These are phyloP conservation scores for Remorina albescens DNA, from an alignment of 2,797 vertebrate species.

Conservation along the genomic window DNA sequence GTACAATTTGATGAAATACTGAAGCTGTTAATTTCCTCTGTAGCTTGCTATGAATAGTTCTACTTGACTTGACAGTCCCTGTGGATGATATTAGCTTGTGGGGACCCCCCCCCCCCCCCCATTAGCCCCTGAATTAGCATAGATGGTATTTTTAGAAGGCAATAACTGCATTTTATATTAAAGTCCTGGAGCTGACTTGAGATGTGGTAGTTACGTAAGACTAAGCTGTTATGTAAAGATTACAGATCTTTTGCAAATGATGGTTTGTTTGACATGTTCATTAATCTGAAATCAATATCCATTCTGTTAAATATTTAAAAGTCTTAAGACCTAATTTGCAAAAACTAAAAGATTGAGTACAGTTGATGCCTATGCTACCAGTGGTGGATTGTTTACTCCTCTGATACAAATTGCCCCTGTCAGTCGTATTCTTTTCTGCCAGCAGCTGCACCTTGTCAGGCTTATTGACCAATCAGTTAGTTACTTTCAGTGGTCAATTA, in stretches of 20 bases:
- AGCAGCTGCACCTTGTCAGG: constrained; percentile 43
- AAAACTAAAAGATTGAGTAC: constrained; percentile 71
- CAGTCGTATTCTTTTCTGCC: constrained; percentile 49
- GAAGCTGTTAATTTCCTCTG: constrained; percentile 45
- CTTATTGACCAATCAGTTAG: constrained; percentile 63
- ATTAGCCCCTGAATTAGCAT: constrained; percentile 52
- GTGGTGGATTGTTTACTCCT: constrained; percentile 67
- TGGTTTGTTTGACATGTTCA: constrained; percentile 63
- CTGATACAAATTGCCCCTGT: constrained; percentile 66
- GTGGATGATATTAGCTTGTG: constrained; percentile 46
- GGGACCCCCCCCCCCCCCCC: constrained; percentile 21
- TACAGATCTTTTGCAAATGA: constrained; percentile 59
- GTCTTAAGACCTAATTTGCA: constrained; percentile 72
- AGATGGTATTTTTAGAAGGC: constrained; percentile 61
- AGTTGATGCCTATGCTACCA: constrained; percentile 47
- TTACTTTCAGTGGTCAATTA: constrained; percentile 52
- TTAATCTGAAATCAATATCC: constrained; percentile 79
- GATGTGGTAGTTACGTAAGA: constrained; percentile 49
- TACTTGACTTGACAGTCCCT: constrained; percentile 36
- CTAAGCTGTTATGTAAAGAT: constrained; percentile 53
- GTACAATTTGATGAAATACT: constrained; percentile 15
- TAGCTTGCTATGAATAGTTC: constrained; percentile 42
- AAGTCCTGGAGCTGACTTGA: constrained; percentile 30
- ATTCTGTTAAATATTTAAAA: constrained; percentile 84
- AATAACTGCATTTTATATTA: constrained; percentile 53